Percentiles rank a stretch among this genome's conserved stretches.
Conservation (phyloP, 2,888 invertebrate genomes). For the Carpatolechia fugitivella region DNA sequence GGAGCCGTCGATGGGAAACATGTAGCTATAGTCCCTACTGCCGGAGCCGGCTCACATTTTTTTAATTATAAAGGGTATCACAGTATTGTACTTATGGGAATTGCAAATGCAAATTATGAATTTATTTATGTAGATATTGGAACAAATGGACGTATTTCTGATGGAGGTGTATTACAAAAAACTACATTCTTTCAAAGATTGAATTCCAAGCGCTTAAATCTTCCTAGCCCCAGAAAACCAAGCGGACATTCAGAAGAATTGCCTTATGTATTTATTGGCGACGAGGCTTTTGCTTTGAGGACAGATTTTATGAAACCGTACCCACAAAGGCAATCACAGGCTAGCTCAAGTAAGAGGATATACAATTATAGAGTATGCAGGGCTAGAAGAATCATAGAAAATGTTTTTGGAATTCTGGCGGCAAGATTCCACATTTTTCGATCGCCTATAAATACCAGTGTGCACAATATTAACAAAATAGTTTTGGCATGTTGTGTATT, state of each 20-base stretch:
- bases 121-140: constrained; percentile 23
- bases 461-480: too few species aligned
- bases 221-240: too few species aligned
- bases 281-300: constrained; percentile 1
- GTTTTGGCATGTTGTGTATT: too few species aligned
- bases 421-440: too few species aligned
- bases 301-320: background rate
- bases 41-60: constrained; percentile 19
- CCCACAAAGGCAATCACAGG: background rate
- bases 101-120: constrained; percentile 19
- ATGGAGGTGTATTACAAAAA: constrained; percentile 20
- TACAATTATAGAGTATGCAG: constrained; percentile 3
- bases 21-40: constrained; percentile 20
- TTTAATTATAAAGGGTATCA: constrained; percentile 25
- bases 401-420: constrained; percentile 8
- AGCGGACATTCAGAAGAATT: too few species aligned
- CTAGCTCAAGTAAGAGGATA: background rate
- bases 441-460: too few species aligned
- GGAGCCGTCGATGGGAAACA: constrained; percentile 27
- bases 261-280: background rate
- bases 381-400: constrained; percentile 6
- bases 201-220: background rate
- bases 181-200: constrained; percentile 5
- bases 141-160: constrained; percentile 19
- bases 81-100: constrained; percentile 22